Base-by-base conservation (phyloP, 1,140 invertebrate species). In the Mya arenaria region DNA sequence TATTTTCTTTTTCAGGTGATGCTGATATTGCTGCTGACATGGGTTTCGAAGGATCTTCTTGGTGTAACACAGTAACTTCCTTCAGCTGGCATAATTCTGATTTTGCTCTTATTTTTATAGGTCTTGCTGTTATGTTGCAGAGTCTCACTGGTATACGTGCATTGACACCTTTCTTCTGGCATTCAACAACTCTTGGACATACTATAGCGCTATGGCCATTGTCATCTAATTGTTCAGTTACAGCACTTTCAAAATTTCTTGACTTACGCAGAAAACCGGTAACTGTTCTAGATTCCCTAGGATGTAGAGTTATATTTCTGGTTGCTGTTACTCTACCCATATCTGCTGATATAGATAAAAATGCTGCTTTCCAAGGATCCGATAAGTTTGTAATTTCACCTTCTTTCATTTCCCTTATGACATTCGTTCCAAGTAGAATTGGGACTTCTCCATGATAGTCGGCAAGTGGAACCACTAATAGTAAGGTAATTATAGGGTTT, bases 111-210 rank as follows among this genome's bases (percentile, higher is more conserved):
- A 58, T 58, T 1, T 1, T 4, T 15, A 72, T 15, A 32, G 28
- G n/a, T 25, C 39, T 72, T 56, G 44, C 69, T 4, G 30, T 56
- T 36, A 72, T 23, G 28, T 72, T 72, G n/a, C 69, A 72, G 4
- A 72, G 1, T 36, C 52, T 5, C 17, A 72, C 69, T 10, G 52
- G 44, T 5, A 72, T 41, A 1, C 39, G 4, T 3, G 48, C 44
- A n/a, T 56, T 34, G 23, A 36, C 23, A 8, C 69, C 44, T 4
- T 30, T 19, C 19, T 72, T 72, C n/a, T 37, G 15, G 8, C 37
- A 36, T n/a, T 4, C 28, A 15, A 72, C 44, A 3, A 72, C 52
- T 56, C 69, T 58, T 1, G 69, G 52, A 37, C 44, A 55, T 8
- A 58, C 48, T 25, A 32, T 72, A 8, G 30, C 32, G 6, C 37